Conservation (phyloP, 2,113 vertebrate species). For the Orycteropus afer region DNA sequence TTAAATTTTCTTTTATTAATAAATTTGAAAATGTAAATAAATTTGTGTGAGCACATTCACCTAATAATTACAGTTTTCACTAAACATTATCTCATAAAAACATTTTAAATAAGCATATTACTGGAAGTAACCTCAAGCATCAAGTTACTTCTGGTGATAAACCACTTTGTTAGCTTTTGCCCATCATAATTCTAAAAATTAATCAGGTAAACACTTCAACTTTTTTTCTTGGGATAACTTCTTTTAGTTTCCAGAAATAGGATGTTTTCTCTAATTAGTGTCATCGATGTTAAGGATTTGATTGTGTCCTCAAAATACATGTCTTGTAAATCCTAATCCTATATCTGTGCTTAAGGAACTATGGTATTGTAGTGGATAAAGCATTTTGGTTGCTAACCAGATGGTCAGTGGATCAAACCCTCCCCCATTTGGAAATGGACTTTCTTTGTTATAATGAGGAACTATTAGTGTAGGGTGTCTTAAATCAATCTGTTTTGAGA, state of each 20-base stretch:
- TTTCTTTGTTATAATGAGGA: neutral
- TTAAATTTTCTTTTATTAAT: conserved; percentile 39
- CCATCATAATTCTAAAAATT: neutral
- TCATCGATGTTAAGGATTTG: too few relatives aligned
- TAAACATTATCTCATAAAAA: neutral
- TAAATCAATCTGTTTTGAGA: neutral
- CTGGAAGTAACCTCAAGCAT: neutral
- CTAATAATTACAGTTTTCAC: neutral
- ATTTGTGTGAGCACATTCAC: neutral
- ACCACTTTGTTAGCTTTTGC: neutral
- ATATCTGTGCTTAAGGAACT: too few relatives aligned
- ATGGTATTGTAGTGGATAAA: too few relatives aligned
- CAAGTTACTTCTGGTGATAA: neutral
- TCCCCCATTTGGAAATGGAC: too few relatives aligned
- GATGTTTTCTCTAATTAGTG: neutral
- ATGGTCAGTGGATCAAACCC: too few relatives aligned
- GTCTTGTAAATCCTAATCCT: too few relatives aligned
- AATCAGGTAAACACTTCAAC: neutral
- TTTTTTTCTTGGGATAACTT: neutral
- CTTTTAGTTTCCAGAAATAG: neutral
- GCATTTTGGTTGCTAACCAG: too few relatives aligned
- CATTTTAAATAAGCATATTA: conserved; percentile 5
- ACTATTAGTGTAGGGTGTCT: neutral
- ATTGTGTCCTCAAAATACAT: too few relatives aligned
- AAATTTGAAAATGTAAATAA: neutral